phyloP scores from a whole-genome alignment of 2,113 vertebrate genomes.

The Pandion haliaetus region DNA sequence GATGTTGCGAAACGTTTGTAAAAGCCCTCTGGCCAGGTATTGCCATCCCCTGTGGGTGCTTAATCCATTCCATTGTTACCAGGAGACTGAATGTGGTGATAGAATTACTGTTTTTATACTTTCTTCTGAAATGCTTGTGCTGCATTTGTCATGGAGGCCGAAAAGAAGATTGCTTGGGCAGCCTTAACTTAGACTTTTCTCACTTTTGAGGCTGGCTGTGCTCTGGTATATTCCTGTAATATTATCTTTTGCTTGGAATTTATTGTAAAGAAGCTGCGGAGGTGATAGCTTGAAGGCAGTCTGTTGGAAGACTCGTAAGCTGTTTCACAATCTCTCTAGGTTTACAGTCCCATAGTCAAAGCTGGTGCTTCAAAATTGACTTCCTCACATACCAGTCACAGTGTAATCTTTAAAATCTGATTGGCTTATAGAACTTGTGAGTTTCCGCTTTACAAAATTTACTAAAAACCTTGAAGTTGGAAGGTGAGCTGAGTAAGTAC shows the following conservation, averaged over 20 bases:
- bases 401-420: not conserved
- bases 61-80: not conserved
- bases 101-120: not conserved
- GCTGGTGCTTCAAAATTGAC: not conserved
- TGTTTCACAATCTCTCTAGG: not conserved
- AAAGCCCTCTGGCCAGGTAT: not conserved
- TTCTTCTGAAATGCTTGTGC: not conserved
- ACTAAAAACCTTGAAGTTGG: not conserved
- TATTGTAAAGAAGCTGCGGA: not conserved
- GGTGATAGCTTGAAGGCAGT: not conserved
- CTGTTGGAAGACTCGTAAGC: not conserved
- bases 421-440: not conserved
- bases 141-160: not conserved
- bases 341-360: not conserved
- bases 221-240: not conserved
- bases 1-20: not conserved
- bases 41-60: not conserved
- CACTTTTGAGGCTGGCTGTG: not conserved
- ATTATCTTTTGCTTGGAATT: not conserved
- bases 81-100: not conserved
- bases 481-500: not conserved
- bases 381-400: not conserved
- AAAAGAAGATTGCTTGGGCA: not conserved
- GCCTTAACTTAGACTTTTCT: not conserved
- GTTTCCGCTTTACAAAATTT: not conserved